phyloP scores from a whole-genome alignment of 1,140 invertebrate genomes.

The Samia ricini region DNA sequence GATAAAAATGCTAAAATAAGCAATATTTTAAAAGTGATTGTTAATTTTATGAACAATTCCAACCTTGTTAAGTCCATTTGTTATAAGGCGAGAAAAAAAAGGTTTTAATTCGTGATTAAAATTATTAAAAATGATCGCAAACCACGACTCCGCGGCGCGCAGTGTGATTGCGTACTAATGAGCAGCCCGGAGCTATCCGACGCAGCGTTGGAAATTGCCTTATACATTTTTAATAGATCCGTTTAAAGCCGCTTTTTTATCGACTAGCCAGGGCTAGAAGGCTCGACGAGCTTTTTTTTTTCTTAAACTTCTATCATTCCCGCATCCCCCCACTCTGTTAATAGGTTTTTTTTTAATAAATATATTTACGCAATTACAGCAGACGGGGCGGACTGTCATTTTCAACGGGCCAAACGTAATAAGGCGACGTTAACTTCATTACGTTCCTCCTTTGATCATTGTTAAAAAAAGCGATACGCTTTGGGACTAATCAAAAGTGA shows the following conservation, averaged over 20 bases:
- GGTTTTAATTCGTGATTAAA: not conserved
- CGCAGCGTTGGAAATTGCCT: slow-evolving; percentile 45
- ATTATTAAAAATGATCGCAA: not conserved
- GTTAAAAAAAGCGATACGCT: slow-evolving; percentile 50
- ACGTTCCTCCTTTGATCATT: slow-evolving; percentile 55
- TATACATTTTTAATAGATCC: slow-evolving; percentile 62
- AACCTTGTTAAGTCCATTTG: too few species aligned
- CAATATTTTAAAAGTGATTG: too few species aligned
- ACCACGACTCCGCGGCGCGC: not conserved
- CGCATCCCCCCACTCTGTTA: slow-evolving; percentile 45
- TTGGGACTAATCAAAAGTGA: slow-evolving; percentile 71
- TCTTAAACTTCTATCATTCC: slow-evolving; percentile 20
- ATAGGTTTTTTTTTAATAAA: slow-evolving; percentile 70
- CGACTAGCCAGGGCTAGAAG: slow-evolving; percentile 38
- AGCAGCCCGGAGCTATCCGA: slow-evolving; percentile 23
- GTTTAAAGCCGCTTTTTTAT: slow-evolving; percentile 64
- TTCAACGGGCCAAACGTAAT: slow-evolving; percentile 47
- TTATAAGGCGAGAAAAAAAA: too few species aligned
- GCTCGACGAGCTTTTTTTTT: slow-evolving; percentile 37
- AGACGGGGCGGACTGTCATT: slow-evolving; percentile 36
- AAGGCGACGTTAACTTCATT: slow-evolving; percentile 45
- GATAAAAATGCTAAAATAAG: too few species aligned
- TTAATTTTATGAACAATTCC: too few species aligned
- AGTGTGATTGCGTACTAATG: slow-evolving; percentile 34
- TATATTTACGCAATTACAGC: slow-evolving; percentile 53